Base-by-base conservation (phyloP, 2,888 invertebrate species). In the Patella pellucida region DNA sequence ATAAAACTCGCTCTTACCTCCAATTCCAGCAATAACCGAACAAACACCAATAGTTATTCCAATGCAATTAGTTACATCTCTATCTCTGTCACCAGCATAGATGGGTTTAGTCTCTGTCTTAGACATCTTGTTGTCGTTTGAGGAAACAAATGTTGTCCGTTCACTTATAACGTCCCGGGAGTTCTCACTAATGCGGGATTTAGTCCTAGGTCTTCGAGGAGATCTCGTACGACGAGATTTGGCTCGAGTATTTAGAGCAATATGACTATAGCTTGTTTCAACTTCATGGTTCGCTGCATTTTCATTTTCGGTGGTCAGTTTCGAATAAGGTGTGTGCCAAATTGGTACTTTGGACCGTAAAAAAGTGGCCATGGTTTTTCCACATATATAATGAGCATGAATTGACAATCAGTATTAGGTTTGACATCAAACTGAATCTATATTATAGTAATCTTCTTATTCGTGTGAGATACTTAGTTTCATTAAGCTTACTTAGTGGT, bases 21-120 rank as follows among this genome's bases (percentile, higher is more conserved):
- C 62, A 23, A 62, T 11, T 62, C 62, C 62, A 62, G 62, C 23
- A 23, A 62, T 14, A 62, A 23, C 62, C 11, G 62, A 23, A 62
- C 23, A 62, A 23, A 62, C 62, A 23, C 62, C 62, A 62, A 62
- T 62, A 62, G n/a, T 23, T 62, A 62, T 62, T 23, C 62, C 62
- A 62, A 62, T 19, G 23, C 62, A 62, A 23, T 19, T 19, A 23
- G 62, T 23, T 23, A 62, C 62, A 62, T 62, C 62, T 62, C 23
- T 62, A 62, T 62, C 62, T 62, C 62, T 62, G 11, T 62, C 62
- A 23, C 23, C 62, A 19, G 19, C 62, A 62, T 23, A 23, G 19
- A 62, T 23, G 23, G 62, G 62, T 62, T 62, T 23, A 12, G 23
- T 11, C 19, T 23, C 62, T 23, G 62, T 23, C 23, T 62, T 62